Percentiles rank a stretch among this genome's conserved stretches.
Evolutionary conservation across 2,797 vertebrate species (phyloP).

Genomic region (Hephaestus fuliginosus): DNA sequence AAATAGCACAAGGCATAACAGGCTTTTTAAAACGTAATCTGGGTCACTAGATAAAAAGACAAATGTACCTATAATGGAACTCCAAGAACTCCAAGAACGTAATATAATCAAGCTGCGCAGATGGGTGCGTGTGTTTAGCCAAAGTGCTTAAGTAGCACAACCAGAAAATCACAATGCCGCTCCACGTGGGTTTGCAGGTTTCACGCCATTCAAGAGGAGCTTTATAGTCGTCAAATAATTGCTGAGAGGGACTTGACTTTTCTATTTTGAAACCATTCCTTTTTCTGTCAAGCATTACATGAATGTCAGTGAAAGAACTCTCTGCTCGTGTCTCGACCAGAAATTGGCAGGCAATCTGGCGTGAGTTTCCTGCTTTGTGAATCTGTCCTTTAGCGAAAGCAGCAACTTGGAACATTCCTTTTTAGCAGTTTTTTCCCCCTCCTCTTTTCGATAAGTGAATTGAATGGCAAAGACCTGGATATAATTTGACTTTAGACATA

Average conservation of each 20-base stretch:
- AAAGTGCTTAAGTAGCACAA: constrained; percentile 31
- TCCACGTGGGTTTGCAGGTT: constrained; percentile 39
- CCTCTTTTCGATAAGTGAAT: constrained; percentile 76
- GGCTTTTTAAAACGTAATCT: constrained; percentile 43
- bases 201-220: constrained; percentile 41
- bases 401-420: constrained; percentile 60
- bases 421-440: constrained; percentile 39
- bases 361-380: constrained; percentile 62
- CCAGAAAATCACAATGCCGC: constrained; percentile 38
- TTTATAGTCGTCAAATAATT: constrained; percentile 61
- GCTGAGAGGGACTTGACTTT: constrained; percentile 67
- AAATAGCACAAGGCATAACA: constrained; percentile 48
- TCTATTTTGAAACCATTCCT: constrained; percentile 67
- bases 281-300: constrained; percentile 65
- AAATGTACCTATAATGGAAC: constrained; percentile 39
- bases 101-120: constrained; percentile 22
- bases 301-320: constrained; percentile 58
- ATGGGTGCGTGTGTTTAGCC: constrained; percentile 10
- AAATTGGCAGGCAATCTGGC: constrained; percentile 76
- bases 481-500: constrained; percentile 87
- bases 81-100: neutral
- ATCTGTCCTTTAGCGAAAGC: constrained; percentile 61
- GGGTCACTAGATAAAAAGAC: constrained; percentile 44
- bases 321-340: constrained; percentile 53
- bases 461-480: constrained; percentile 80